Conservation (phyloP, 1,140 invertebrate genomes). For the Stenopsyche tienmushanensis region DNA sequence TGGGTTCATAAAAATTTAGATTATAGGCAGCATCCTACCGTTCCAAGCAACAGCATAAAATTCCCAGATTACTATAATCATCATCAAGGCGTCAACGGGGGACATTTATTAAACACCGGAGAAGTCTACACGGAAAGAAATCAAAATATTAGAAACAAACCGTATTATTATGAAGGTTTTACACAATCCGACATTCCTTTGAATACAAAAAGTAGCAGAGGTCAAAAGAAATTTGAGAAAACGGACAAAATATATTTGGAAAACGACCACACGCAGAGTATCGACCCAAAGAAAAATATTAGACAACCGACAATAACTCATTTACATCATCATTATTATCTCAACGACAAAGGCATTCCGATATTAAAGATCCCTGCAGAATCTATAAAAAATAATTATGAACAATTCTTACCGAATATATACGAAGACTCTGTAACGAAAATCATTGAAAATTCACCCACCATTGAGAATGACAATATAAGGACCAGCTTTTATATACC, state of each 20-base stretch:
- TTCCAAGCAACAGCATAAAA: background rate
- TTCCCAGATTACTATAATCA: conserved; percentile 1
- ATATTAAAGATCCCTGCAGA: conserved; percentile 27
- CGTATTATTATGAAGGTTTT: conserved; percentile 3
- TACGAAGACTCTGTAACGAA: background rate
- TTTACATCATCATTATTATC: conserved; percentile 52
- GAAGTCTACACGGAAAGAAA: conserved; percentile 10
- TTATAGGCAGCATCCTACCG: background rate
- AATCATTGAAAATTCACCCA: background rate
- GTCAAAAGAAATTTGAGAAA: conserved; percentile 22
- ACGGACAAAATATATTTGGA: conserved; percentile 23
- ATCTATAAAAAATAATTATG: conserved; percentile 27
- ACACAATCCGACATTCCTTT: background rate
- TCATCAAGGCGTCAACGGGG: background rate
- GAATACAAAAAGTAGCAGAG: background rate
- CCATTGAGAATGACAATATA: no score
- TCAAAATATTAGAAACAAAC: background rate
- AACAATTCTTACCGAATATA: conserved; percentile 25
- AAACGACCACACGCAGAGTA: conserved; percentile 11
- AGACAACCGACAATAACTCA: conserved; percentile 43
- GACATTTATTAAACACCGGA: conserved; percentile 14
- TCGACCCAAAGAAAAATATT: conserved; percentile 6
- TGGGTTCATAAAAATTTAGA: conserved; percentile 27
- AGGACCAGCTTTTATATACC: no score
- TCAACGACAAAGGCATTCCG: conserved; percentile 41